Evolutionary conservation across 2,888 invertebrate species (phyloP), one percentile per base, ranked within the genome.

Genomic region (Caenorhabditis sp.): DNA sequence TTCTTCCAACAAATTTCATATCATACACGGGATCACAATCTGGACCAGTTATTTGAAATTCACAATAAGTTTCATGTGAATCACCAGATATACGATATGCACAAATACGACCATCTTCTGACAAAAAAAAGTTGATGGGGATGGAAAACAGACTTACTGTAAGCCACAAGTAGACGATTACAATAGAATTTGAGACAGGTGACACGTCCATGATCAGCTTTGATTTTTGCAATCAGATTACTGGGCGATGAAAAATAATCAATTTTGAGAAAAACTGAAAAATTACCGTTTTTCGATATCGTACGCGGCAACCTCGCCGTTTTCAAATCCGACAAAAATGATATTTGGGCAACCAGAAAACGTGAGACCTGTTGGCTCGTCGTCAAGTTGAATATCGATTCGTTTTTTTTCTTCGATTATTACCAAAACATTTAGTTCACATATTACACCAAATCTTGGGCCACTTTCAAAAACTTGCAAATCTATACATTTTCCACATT

Each of bases 1-100:
- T 90, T 21, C 83, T 86, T 2, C 90, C 90, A 84, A 92, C 92
- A 76, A 90, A 90, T 0, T 90, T 88, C 31, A 92, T 88, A 79
- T 91, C 91, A 85, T 92, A 91, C 19, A 93, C 90, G 0, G 92
- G 92, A 83, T 93, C 93, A 87, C 91, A 92, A 83, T 93, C 92
- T 0, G 92, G 90, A 0, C 93, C 93, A 8, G 92, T 92, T n/a
- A 93, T 88, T 70, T 92, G 91, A 0, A 91, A 64, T 26, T 64
- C 62, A 0, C 73, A 51, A 1, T 43, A 58, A 19, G 66, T 58
- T 1, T 23, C 49, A 36, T 1, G 49, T 51, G 17, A 27, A 51
- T 59, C 51, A 14, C 58, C 36, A 53, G 62, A 55, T 24, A 67
- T 51, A 0, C 54, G 53, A 43, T 91, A 85, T 12, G 90, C 90